These are phyloP conservation scores for Aurelia sp. DNA, from an alignment of 30 jellyfish, hydroid and myxozoan genomes.

Conservation along the genomic window DNA sequence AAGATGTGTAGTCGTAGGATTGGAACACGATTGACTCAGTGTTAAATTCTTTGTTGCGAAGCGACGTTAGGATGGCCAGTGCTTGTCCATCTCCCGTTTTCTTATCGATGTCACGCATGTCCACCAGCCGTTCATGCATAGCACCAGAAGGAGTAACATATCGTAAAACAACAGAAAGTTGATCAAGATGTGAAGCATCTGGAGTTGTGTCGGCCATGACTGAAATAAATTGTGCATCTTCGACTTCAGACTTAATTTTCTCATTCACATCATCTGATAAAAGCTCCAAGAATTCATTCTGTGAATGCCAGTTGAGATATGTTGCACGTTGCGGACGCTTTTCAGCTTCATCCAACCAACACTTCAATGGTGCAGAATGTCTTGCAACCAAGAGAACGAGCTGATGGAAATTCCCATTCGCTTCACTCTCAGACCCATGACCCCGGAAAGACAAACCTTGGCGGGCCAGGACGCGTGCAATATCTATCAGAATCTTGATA, in stretches of 20 bases:
- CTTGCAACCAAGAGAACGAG: conserved; percentile 75
- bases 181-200: conserved; percentile 67
- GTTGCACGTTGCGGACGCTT: conserved; percentile 78
- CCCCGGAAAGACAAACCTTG: conserved; percentile 73
- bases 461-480: conserved; percentile 63
- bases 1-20: conserved; percentile 52
- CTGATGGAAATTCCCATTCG: conserved; percentile 72
- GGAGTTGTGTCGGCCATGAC: conserved; percentile 58
- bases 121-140: conserved; percentile 50
- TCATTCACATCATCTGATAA: conserved; percentile 42
- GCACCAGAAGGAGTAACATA: conserved; percentile 57
- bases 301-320: conserved; percentile 68
- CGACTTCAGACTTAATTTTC: conserved; percentile 49
- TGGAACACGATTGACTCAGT: conserved; percentile 64
- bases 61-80: conserved; percentile 52
- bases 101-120: conserved; percentile 44
- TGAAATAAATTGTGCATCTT: conserved; percentile 34
- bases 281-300: conserved; percentile 51
- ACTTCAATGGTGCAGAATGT: conserved; percentile 37
- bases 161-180: conserved; percentile 57
- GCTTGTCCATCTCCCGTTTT: conserved; percentile 59
- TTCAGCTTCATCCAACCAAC: conserved; percentile 65
- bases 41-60: conserved; percentile 62
- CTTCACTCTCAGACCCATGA: conserved; percentile 58
- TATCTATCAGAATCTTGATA: conserved; percentile 57